Evolutionary conservation across 2,113 vertebrate genomes (phyloP).

Genomic region (Platichthys flesus): DNA sequence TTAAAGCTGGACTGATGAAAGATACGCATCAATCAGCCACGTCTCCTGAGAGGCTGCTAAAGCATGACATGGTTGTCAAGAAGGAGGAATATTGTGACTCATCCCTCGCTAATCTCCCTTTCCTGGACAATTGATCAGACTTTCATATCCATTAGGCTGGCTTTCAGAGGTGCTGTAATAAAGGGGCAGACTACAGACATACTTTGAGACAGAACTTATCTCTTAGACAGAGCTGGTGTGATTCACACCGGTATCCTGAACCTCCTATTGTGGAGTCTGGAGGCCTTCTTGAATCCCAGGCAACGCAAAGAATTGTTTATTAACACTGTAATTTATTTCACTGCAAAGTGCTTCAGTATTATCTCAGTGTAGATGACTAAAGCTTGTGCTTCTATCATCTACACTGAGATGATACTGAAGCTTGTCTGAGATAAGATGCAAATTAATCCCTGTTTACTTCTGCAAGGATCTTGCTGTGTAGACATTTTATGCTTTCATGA

Average conservation of each 20-base stretch:
- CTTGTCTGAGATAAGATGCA: background rate
- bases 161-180: conserved; percentile 72
- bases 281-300: background rate
- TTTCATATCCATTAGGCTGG: conserved; percentile 80
- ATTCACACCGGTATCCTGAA: conserved; percentile 21
- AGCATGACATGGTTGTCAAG: conserved; percentile 75
- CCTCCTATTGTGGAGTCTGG: background rate
- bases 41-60: conserved; percentile 61
- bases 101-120: conserved; percentile 70
- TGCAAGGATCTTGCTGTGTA: background rate
- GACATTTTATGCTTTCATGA: background rate
- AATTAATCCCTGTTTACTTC: background rate
- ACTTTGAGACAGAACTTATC: conserved; percentile 59
- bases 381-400: background rate
- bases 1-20: conserved; percentile 72
- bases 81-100: conserved; percentile 70
- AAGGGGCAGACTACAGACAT: conserved; percentile 57
- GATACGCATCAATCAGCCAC: conserved; percentile 68
- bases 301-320: conserved; percentile 6
- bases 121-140: conserved; percentile 74
- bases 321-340: background rate
- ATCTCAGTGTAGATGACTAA: background rate
- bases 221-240: conserved; percentile 37
- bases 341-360: background rate
- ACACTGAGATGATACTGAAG: too few relatives aligned